These are phyloP conservation scores for Tupaia tana DNA, from an alignment of 2,113 vertebrate genomes.

Conservation along the genomic window DNA sequence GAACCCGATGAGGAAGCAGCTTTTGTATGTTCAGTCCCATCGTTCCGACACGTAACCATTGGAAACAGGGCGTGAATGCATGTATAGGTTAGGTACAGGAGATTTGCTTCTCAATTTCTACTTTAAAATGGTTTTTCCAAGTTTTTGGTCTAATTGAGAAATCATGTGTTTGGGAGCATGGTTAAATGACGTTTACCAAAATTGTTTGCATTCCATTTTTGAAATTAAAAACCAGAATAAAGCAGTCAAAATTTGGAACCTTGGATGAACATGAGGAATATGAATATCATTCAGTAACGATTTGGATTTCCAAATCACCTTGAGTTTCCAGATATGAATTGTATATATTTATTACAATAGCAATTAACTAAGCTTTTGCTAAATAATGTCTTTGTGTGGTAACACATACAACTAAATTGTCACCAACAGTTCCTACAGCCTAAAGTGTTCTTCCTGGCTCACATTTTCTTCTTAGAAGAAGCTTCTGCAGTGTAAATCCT, in stretches of 20 bases:
- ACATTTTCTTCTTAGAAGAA: not conserved
- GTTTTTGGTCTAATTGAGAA: not conserved
- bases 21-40: not conserved
- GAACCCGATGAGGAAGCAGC: not conserved
- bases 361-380: not conserved
- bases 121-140: slow-evolving; percentile 8
- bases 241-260: not conserved
- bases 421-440: not conserved
- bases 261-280: not conserved
- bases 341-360: not conserved
- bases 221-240: not conserved
- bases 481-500: not conserved
- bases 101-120: not conserved
- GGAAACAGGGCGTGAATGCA: not conserved
- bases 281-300: not conserved
- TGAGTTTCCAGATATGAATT: not conserved
- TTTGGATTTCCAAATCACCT: not conserved
- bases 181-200: not conserved
- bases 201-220: not conserved
- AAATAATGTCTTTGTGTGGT: not conserved
- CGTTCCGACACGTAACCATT: not conserved
- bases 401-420: not conserved
- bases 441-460: not conserved
- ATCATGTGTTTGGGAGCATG: not conserved
- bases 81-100: not conserved